Base-by-base conservation (phyloP, 2,888 invertebrate species). In the Temnothorax ravouxi region DNA sequence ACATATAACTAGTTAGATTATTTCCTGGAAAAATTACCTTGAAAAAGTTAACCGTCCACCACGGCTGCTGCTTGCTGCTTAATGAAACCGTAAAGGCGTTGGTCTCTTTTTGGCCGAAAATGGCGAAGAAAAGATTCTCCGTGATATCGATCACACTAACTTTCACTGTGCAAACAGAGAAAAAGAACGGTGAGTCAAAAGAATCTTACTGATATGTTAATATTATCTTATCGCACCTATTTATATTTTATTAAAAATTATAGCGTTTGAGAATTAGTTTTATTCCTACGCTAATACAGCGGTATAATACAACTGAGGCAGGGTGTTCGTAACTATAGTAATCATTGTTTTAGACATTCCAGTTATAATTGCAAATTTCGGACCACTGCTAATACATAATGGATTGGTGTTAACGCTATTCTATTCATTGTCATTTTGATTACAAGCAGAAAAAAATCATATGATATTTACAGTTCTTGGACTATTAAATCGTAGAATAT, bases 81-180 rank as follows among this genome's bases (percentile, higher is more conserved):
- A 95, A 88, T 18, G 93, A 86, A 71, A 92, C 87, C 47, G 92
- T 93, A 86, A 95, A 94, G 87, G 97, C 97, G 91, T 97, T 97
- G 89, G 97, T 97, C 85, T 97, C 97, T 91, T 98, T 99, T 95
- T 99, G 97, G 89, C 99, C 99, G 95, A 99, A 99, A 94, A 99
- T 97, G 92, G 99, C 99, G 96, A 99, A 99, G 97, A 99, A 99
- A 93, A 99, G 97, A 96, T 99, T 97, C 96, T 99, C 99, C 96
- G 99, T 98, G 91, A 99, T 98, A 95, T 98, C 97, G 93, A 98
- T 96, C 93, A 98, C 98, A 95, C 97, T 98, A 97, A 98, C 98
- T 95, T 97, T 96, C 95, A 98, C 98, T 98, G 97, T 44, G 54
- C n/a, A 77, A 95, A 97, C 96, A 87, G 44, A 84, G 4, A 15